These are phyloP conservation scores for Andrena praecox DNA, from an alignment of 2,888 invertebrate genomes.

Conservation along the genomic window DNA sequence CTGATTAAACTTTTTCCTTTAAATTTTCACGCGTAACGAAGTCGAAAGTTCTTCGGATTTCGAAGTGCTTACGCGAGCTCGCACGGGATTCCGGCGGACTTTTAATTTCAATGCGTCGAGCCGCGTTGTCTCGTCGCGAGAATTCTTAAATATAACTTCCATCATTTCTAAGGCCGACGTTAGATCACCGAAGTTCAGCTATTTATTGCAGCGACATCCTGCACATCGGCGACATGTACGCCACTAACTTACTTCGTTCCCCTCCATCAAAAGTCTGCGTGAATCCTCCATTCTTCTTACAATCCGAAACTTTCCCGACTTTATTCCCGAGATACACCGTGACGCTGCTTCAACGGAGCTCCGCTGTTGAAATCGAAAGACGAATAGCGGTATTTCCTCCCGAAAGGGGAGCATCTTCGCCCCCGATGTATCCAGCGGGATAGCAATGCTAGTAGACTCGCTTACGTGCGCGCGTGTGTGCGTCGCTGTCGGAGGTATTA, in stretches of 20 bases:
- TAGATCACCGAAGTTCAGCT: background rate
- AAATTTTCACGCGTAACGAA: background rate
- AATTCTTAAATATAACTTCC: too few relatives aligned
- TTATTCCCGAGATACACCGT: slow-evolving; percentile 18
- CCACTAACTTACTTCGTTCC: background rate
- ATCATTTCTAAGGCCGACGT: too few relatives aligned
- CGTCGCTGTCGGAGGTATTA: slow-evolving; percentile 64
- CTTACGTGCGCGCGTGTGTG: slow-evolving; percentile 65
- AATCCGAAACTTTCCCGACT: background rate
- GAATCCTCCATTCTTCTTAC: slow-evolving; percentile 8
- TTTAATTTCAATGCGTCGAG: background rate
- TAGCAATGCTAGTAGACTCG: slow-evolving; percentile 31
- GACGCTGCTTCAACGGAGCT: slow-evolving; percentile 7
- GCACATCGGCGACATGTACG: background rate
- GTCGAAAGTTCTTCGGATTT: background rate
- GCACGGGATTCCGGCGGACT: background rate
- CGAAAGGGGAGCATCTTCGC: slow-evolving; percentile 3
- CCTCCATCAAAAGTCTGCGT: background rate
- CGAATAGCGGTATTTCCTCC: slow-evolving; percentile 52
- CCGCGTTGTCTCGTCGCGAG: background rate
- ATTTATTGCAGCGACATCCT: background rate
- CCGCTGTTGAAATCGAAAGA: slow-evolving; percentile 39
- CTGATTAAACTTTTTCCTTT: slow-evolving; percentile 1
- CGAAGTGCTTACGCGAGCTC: background rate
- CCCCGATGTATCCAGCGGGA: background rate